These are phyloP conservation scores for Phymatocera aterrima DNA, from an alignment of 2,888 invertebrate genomes.

Conservation along the genomic window DNA sequence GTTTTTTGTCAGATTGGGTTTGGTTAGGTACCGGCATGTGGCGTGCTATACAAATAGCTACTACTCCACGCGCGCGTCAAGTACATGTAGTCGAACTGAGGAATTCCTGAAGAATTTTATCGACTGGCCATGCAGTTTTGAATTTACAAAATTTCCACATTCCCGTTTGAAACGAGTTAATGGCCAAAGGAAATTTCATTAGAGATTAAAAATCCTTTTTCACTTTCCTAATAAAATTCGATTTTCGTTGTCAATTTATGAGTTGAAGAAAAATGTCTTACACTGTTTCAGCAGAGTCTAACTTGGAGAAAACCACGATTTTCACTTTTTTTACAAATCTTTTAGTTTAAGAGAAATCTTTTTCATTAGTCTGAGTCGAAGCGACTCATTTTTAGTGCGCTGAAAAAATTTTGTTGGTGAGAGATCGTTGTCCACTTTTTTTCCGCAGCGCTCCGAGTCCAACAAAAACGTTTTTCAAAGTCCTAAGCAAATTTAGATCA, in stretches of 20 bases:
- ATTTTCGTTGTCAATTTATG: background rate
- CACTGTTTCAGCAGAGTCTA: too few relatives aligned
- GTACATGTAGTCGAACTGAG: background rate
- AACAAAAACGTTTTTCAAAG: background rate
- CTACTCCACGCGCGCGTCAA: conserved; percentile 14
- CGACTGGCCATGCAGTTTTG: background rate
- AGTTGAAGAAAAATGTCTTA: background rate
- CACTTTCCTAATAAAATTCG: background rate
- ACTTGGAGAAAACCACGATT: too few relatives aligned
- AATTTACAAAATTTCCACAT: background rate
- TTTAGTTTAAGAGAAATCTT: background rate
- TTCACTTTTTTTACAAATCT: background rate
- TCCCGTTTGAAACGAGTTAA: background rate
- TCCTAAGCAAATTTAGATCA: background rate
- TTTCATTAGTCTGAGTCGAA: background rate
- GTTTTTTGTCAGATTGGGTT: background rate
- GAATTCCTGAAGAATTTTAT: background rate
- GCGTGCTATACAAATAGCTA: conserved; percentile 23
- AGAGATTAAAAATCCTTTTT: background rate
- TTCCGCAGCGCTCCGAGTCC: background rate
- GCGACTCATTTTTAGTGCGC: background rate
- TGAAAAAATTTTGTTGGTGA: background rate
- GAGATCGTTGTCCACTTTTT: too few relatives aligned
- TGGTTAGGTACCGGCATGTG: conserved; percentile 5
- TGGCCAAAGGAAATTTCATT: background rate